These are phyloP conservation scores for Epistrophe grossulariae DNA, from an alignment of 2,888 invertebrate genomes.

Conservation along the genomic window DNA sequence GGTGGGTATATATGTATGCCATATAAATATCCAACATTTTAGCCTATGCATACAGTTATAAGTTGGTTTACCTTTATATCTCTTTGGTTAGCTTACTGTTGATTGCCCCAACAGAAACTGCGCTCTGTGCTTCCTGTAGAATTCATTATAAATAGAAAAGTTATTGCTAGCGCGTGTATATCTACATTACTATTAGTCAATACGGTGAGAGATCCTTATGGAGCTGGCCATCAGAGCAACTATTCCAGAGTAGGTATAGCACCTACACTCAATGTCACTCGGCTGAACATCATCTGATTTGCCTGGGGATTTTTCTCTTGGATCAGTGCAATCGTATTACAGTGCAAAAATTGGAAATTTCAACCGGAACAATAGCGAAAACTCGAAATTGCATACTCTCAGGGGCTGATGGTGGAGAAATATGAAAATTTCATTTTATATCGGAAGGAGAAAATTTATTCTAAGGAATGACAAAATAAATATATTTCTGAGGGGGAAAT, in stretches of 20 bases:
- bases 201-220: slow-evolving; percentile 12
- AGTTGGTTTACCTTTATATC: slow-evolving; percentile 49
- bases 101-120: slow-evolving; percentile 53
- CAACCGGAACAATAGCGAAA: no score
- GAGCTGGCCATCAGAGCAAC: slow-evolving; percentile 18
- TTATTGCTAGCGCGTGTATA: slow-evolving; percentile 68
- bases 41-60: slow-evolving; percentile 54
- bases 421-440: no score
- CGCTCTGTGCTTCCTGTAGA: slow-evolving; percentile 48
- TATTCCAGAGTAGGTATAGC: neutral
- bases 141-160: slow-evolving; percentile 72
- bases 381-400: no score
- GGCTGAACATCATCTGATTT: no score
- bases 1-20: neutral
- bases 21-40: slow-evolving; percentile 38
- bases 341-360: no score
- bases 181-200: slow-evolving; percentile 62
- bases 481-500: no score
- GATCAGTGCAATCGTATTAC: no score
- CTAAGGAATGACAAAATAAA: no score
- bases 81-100: slow-evolving; percentile 26
- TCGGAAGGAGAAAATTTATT: no score
- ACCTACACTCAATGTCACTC: neutral
- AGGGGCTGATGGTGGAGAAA: no score
- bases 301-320: no score